Percentiles rank a stretch among this genome's conserved stretches.
Conservation (phyloP, 2,888 invertebrate genomes). For the Diplolepis rosae region DNA sequence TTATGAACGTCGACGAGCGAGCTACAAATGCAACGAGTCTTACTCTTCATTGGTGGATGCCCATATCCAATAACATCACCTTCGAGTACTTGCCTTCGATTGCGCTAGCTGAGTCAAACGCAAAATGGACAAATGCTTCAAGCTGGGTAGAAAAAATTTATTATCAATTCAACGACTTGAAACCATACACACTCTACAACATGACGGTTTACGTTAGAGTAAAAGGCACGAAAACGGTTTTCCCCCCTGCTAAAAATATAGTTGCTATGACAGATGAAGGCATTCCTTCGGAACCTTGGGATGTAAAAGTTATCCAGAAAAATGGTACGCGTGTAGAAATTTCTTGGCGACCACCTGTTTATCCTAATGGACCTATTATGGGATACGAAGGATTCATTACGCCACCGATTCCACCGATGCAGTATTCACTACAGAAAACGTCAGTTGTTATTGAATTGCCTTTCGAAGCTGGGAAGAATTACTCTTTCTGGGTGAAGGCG, state of each 20-base stretch:
- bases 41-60: slow-evolving; percentile 80
- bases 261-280: slow-evolving; percentile 82
- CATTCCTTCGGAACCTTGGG: slow-evolving; percentile 82
- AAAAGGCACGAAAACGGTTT: slow-evolving; percentile 76
- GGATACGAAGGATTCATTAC: slow-evolving; percentile 81
- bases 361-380: slow-evolving; percentile 79
- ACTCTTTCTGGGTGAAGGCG: slow-evolving; percentile 85
- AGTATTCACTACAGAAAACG: slow-evolving; percentile 67
- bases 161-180: slow-evolving; percentile 79
- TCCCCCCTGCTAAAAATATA: slow-evolving; percentile 79
- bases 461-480: slow-evolving; percentile 77
- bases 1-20: slow-evolving; percentile 80
- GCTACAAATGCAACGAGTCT: slow-evolving; percentile 80
- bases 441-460: slow-evolving; percentile 76
- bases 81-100: slow-evolving; percentile 84
- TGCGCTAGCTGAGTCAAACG: slow-evolving; percentile 73
- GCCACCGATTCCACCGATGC: slow-evolving; percentile 79
- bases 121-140: slow-evolving; percentile 78
- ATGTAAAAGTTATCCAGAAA: slow-evolving; percentile 79
- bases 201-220: slow-evolving; percentile 84
- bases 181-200: slow-evolving; percentile 85
- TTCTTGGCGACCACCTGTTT: slow-evolving; percentile 81
- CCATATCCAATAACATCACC: slow-evolving; percentile 70
- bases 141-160: slow-evolving; percentile 78
- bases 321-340: slow-evolving; percentile 81